A percentile compares a stretch with the other conserved stretches of the same genome.
Conservation (phyloP, 2,888 invertebrate genomes). For the Pandemis cinnamomeana region DNA sequence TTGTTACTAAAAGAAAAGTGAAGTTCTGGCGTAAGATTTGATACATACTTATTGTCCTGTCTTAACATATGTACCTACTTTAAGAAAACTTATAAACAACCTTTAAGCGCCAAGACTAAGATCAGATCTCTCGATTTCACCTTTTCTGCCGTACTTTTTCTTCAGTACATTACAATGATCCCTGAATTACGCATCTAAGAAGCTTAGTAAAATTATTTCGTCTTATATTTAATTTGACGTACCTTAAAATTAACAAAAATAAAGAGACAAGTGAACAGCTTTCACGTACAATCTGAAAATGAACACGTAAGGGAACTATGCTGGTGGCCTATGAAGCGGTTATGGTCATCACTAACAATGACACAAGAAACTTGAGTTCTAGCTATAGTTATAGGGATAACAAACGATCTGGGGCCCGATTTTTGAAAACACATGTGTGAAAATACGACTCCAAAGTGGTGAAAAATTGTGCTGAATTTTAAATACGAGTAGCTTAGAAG, state of each 20-base stretch:
- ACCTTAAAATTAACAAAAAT: slow-evolving; percentile 4
- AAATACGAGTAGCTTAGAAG: no score
- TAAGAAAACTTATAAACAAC: no score
- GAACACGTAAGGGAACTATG: slow-evolving; percentile 7
- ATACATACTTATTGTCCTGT: no score
- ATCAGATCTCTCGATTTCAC: not conserved
- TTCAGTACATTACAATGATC: no score
- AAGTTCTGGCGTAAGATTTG: not conserved
- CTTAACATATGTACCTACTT: no score
- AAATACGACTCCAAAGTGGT: no score
- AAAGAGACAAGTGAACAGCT: slow-evolving; percentile 17
- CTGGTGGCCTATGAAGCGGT: slow-evolving; percentile 14
- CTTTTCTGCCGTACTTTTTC: no score
- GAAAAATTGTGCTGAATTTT: no score
- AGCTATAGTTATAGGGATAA: not conserved
- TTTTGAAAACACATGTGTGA: no score
- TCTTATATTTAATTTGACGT: not conserved
- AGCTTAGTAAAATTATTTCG: not conserved
- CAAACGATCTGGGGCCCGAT: not conserved
- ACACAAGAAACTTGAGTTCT: no score
- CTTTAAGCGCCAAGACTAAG: no score
- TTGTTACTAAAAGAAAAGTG: not conserved
- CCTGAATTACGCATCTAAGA: not conserved
- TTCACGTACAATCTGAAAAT: slow-evolving; percentile 17
- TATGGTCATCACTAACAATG: not conserved